Evolutionary conservation across 2,888 invertebrate genomes (phyloP).

Genomic region (Fragum whitleyi): DNA sequence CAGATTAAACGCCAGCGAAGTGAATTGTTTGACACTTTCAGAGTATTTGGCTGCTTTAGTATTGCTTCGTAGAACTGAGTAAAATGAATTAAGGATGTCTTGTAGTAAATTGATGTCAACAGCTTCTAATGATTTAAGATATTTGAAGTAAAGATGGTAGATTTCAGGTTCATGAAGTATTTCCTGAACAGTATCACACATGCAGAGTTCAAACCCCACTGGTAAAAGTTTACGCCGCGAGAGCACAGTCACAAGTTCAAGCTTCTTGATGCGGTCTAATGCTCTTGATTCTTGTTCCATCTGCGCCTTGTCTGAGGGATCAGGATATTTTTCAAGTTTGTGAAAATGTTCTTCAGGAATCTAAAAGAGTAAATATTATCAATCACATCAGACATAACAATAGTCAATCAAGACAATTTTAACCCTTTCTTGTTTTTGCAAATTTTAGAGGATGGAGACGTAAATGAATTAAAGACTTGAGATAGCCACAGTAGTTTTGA

Average conservation of each 20-base stretch:
- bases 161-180: conserved; percentile 73
- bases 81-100: conserved; percentile 74
- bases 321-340: conserved; percentile 66
- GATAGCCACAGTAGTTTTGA: no score
- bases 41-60: conserved; percentile 66
- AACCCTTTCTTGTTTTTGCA: neutral
- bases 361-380: conserved; percentile 53
- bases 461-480: no score
- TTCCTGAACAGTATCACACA: conserved; percentile 78
- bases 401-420: no score
- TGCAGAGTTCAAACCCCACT: conserved; percentile 79
- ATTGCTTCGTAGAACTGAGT: conserved; percentile 72
- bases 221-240: conserved; percentile 75
- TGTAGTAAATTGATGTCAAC: conserved; percentile 71
- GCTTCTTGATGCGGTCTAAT: conserved; percentile 72
- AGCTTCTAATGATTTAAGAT: conserved; percentile 71
- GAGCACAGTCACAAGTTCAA: conserved; percentile 78
- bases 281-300: conserved; percentile 73
- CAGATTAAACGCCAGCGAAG: conserved; percentile 74
- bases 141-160: conserved; percentile 79
- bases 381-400: no score
- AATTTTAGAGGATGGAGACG: neutral
- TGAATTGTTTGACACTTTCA: conserved; percentile 74
- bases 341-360: conserved; percentile 72
- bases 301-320: conserved; percentile 71